A percentile compares a stretch with the other conserved stretches of the same genome.
These are phyloP conservation scores for Danio kyathit DNA, from an alignment of 2,797 vertebrate genomes.

Conservation along the genomic window DNA sequence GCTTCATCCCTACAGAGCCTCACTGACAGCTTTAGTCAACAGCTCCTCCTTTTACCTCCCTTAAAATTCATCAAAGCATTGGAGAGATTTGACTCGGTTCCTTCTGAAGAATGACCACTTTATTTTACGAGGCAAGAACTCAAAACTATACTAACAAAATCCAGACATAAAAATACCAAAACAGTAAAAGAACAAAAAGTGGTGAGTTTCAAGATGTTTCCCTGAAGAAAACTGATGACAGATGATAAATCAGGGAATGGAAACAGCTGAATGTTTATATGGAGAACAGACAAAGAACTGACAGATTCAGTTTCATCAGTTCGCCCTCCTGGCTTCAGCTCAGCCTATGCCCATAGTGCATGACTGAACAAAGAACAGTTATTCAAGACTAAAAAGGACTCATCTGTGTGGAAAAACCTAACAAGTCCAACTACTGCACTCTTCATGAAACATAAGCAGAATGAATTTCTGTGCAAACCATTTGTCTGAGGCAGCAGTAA, in stretches of 20 bases:
- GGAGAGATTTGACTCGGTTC: background rate
- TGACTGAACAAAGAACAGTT: constrained; percentile 32
- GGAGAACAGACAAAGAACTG: constrained; percentile 25
- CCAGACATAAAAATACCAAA: background rate
- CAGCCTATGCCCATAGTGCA: background rate
- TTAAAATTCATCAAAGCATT: constrained; percentile 2
- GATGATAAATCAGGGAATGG: background rate
- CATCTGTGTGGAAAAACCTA: constrained; percentile 8
- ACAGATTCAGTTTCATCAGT: constrained; percentile 17
- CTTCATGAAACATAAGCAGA: constrained; percentile 20
- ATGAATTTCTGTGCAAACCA: background rate
- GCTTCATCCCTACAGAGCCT: background rate
- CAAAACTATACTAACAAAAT: background rate
- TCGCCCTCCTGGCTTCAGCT: background rate
- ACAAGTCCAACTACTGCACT: background rate
- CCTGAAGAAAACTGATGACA: background rate
- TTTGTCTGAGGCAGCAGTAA: background rate
- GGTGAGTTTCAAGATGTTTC: background rate
- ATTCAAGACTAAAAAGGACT: constrained; percentile 11
- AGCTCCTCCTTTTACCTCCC: background rate
- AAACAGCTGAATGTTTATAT: constrained; percentile 9
- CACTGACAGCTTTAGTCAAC: constrained; percentile 35
- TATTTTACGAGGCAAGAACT: background rate
- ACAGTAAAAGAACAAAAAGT: background rate
- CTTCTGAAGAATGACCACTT: background rate